Conservation (phyloP, 2,888 invertebrate species). For the Cylloceria caligata region DNA sequence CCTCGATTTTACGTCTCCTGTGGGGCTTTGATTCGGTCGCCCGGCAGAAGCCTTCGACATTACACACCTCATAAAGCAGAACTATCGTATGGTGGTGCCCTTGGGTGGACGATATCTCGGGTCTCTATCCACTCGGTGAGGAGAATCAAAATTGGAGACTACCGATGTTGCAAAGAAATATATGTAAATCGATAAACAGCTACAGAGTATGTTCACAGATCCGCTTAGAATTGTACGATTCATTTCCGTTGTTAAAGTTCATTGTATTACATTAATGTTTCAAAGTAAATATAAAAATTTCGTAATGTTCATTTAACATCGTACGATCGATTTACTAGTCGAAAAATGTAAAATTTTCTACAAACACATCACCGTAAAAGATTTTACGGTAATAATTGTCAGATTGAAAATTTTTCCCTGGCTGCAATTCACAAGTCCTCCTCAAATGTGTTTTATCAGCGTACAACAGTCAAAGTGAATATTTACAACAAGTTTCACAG, state of each 20-base stretch:
- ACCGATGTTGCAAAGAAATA: background rate
- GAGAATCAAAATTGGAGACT: conserved; percentile 23
- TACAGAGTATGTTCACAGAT: background rate
- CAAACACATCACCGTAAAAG: too few relatives aligned
- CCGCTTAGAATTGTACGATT: background rate
- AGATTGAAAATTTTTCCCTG: too few relatives aligned
- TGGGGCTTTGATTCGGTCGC: conserved; percentile 78
- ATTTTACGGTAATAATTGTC: too few relatives aligned
- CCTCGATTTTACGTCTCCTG: conserved; percentile 83
- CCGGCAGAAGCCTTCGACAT: conserved; percentile 74
- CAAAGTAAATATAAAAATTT: too few relatives aligned
- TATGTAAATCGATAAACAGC: background rate
- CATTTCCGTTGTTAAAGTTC: background rate
- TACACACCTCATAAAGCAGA: conserved; percentile 83
- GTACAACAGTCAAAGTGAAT: background rate
- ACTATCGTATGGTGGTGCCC: too few relatives aligned
- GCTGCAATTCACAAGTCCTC: too few relatives aligned
- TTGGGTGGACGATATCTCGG: conserved; percentile 8
- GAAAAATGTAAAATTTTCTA: too few relatives aligned
- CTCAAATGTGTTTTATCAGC: too few relatives aligned
- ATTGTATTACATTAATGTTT: too few relatives aligned
- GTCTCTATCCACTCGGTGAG: background rate
- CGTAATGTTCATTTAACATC: too few relatives aligned
- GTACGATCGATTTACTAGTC: too few relatives aligned
- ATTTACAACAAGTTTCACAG: conserved; percentile 41